phyloP scores from a whole-genome alignment of 2,797 vertebrate genomes.

The Lacerta bilineata region DNA sequence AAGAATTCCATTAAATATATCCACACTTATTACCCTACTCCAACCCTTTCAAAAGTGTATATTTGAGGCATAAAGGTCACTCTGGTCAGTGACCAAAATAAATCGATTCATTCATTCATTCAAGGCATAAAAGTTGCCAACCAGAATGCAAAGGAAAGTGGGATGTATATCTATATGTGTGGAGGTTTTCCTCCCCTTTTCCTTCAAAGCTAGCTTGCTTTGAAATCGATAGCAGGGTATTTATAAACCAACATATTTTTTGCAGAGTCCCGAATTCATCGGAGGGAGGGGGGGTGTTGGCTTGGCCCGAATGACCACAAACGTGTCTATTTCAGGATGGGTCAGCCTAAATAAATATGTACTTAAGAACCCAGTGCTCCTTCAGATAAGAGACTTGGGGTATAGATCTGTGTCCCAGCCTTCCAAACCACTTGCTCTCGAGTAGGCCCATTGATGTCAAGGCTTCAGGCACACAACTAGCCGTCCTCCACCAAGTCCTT shows the following conservation, averaged over 20 bases:
- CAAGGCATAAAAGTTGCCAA: not conserved
- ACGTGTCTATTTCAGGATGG: conserved; percentile 2
- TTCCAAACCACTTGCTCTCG: conserved; percentile 17
- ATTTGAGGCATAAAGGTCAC: not conserved
- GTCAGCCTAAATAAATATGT: conserved; percentile 33
- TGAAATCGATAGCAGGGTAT: not conserved
- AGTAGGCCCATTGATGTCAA: not conserved
- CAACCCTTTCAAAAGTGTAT: too few relatives aligned
- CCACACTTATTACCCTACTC: too few relatives aligned
- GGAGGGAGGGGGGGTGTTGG: rapidly evolving
- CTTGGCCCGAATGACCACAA: not conserved
- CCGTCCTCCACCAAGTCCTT: not conserved
- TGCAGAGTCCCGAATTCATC: rapidly evolving
- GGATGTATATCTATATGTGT: not conserved
- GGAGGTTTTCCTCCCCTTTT: rapidly evolving
- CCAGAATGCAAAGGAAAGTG: not conserved
- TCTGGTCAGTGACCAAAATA: too few relatives aligned
- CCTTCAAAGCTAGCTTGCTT: not conserved
- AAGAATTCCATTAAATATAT: too few relatives aligned
- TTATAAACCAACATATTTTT: not conserved
- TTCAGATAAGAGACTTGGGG: not conserved
- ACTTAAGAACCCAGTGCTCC: conserved; percentile 9
- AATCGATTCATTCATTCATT: too few relatives aligned
- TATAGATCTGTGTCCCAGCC: not conserved
- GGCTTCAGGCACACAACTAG: not conserved